Evolutionary conservation across 2,888 invertebrate species (phyloP), one percentile per base, ranked within the genome.

Genomic region (Drosophila lutescens): DNA sequence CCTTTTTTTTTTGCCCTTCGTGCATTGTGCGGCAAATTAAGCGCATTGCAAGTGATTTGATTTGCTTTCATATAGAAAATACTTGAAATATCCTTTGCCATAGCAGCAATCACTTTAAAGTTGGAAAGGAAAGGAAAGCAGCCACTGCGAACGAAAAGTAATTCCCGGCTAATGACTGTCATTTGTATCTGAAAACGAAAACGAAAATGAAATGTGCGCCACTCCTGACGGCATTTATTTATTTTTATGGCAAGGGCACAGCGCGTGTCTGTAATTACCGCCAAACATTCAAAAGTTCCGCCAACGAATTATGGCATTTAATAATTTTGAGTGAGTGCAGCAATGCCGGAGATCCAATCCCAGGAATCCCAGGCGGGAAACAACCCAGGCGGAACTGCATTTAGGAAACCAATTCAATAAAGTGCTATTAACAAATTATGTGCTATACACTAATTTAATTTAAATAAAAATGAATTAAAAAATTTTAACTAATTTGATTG

Each of bases 11-110:
- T 68, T 63, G 51, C 60, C 59, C 69, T 69, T 70, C 69, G 77
- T 76, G 80, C 73, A 79, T 77, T 77, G 76, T 82, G 79, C 77
- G 76, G 78, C 73, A 83, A 83, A 83, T 83, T 83, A 86, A 83
- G 83, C 86, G 77, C 77, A 78, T 83, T 83, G 83, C 76, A 75
- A 76, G 71, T 71, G 78, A 86, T 83, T 82, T 83, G 63, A 85
- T 82, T 76, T 74, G 66, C 63, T 61, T 76, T 61, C 65, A 79
- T 59, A 79, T 65, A 74, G 55, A 72, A 67, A 69, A 62, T 66
- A 62, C 66, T 59, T 73, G 57, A 79, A 85, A 74, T 82, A 74
- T 68, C 55, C 62, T 82, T 79, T 81, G 62, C 53, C 69, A 73
- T 62, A 73, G 54, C 63, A 65, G 68, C 76, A 80, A 80, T 79